Evolutionary conservation across 2,797 vertebrate genomes (phyloP).

Genomic region (Diglossa cyanea): DNA sequence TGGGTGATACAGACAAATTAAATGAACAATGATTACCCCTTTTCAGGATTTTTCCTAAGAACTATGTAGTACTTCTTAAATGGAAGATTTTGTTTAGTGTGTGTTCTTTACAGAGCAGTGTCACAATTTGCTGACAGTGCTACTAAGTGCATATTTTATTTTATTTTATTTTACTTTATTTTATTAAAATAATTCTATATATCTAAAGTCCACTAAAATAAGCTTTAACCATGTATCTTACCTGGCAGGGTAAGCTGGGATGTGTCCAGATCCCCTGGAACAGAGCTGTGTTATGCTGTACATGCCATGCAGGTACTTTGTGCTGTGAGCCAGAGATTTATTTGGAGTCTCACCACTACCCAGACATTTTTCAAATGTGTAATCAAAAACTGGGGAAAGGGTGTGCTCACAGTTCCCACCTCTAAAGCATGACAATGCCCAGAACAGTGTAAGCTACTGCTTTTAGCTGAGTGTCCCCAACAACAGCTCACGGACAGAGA

Average conservation of each 20-base stretch:
- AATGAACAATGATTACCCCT: neutral
- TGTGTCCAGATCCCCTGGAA: neutral
- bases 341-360: neutral
- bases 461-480: neutral
- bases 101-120: neutral
- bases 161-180: neutral
- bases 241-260: neutral
- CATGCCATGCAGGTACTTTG: rapidly evolving
- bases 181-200: neutral
- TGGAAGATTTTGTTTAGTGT: neutral
- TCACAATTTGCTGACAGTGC: neutral
- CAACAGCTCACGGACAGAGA: neutral
- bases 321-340: neutral
- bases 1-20: neutral
- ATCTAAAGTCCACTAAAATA: neutral
- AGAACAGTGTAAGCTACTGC: neutral
- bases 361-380: neutral
- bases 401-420: neutral
- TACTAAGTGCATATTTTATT: neutral
- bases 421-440: neutral
- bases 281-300: neutral
- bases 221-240: neutral
- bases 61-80: neutral
- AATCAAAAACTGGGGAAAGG: neutral
- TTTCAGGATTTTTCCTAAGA: neutral